phyloP scores from a whole-genome alignment of 2,888 invertebrate species.

The Lepas anatifera region DNA sequence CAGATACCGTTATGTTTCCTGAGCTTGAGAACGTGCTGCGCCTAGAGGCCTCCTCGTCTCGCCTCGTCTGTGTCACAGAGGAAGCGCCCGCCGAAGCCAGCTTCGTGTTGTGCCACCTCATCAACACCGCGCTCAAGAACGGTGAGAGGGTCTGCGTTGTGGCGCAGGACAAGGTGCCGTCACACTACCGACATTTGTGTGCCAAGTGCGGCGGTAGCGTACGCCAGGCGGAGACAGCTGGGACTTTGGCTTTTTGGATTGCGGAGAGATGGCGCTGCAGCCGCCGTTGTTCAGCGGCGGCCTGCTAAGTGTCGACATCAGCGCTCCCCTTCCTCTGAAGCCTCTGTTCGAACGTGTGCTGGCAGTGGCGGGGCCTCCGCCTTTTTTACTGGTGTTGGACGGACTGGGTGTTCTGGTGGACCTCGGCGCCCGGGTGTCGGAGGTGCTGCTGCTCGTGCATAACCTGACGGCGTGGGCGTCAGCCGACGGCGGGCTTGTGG shows the following conservation, averaged over 20 bases:
- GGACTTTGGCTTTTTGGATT: not conserved
- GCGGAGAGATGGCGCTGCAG: not conserved
- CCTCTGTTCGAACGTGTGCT: not conserved
- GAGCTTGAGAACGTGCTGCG: not conserved
- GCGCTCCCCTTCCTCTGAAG: not conserved
- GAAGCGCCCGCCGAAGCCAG: not conserved
- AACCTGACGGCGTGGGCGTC: not conserved
- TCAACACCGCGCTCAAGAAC: not conserved
- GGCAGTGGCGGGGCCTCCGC: not conserved
- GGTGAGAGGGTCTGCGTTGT: not conserved
- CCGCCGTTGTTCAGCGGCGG: not conserved
- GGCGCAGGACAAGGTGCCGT: not conserved
- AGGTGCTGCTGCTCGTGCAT: not conserved
- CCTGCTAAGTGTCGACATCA: not conserved
- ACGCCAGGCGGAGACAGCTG: not conserved
- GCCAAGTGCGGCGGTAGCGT: not conserved
- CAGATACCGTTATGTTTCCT: too few relatives aligned
- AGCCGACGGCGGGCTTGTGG: not conserved
- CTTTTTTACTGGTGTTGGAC: not conserved
- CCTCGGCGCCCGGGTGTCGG: not conserved
- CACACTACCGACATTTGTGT: not conserved
- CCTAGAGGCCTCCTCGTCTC: not conserved
- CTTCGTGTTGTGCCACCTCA: not conserved
- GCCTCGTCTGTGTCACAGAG: not conserved
- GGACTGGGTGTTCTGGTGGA: not conserved